A percentile compares a stretch with the other conserved stretches of the same genome.
phyloP scores from a whole-genome alignment of 2,113 vertebrate genomes.

The Dissostichus mawsoni region DNA sequence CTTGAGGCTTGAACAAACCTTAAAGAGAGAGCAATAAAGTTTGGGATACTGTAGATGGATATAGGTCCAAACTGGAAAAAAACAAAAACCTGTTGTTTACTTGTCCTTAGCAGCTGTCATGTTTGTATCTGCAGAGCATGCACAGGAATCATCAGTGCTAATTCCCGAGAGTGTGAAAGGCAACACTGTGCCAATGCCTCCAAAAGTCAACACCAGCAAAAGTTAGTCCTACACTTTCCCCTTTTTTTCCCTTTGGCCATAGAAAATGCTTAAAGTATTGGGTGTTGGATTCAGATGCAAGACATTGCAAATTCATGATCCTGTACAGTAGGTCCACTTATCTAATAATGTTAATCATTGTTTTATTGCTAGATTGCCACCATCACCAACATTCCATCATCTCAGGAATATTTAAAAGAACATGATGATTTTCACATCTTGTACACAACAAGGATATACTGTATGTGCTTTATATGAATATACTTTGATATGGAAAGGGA shows the following conservation, averaged over 20 bases:
- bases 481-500: not conserved
- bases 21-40: constrained; percentile 9
- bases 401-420: not conserved
- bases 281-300: not conserved
- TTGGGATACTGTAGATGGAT: constrained; percentile 10
- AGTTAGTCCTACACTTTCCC: not conserved
- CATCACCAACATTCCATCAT: not conserved
- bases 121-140: constrained; percentile 41
- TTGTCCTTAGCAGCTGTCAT: constrained; percentile 44
- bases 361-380: not conserved
- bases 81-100: constrained; percentile 33
- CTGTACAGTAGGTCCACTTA: not conserved
- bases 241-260: not conserved
- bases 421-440: too few relatives aligned
- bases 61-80: constrained; percentile 17
- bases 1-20: constrained; percentile 57
- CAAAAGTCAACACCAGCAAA: not conserved
- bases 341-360: not conserved
- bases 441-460: not conserved
- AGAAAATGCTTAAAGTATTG: not conserved
- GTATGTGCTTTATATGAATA: too few relatives aligned
- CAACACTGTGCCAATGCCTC: not conserved
- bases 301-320: not conserved
- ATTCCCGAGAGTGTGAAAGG: constrained; percentile 13
- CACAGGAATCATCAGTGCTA: constrained; percentile 27